A percentile compares a stretch with the other conserved stretches of the same genome.
These are phyloP conservation scores for Ifrita kowaldi DNA, from an alignment of 2,113 vertebrate species.

Conservation along the genomic window DNA sequence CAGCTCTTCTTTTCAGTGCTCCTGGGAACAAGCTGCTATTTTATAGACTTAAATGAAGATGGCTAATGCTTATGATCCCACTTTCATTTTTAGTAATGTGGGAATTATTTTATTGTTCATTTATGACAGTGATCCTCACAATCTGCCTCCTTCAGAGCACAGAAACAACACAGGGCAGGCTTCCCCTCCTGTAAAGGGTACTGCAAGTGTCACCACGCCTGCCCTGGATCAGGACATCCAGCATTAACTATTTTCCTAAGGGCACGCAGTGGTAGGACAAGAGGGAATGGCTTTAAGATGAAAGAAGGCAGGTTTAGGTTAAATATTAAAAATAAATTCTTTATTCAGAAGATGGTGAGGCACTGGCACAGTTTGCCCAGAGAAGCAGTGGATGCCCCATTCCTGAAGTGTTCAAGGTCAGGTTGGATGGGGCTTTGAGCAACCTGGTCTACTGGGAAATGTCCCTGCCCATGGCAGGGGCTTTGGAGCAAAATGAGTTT, in stretches of 20 bases:
- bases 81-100: not conserved
- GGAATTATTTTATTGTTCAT: not conserved
- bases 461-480: not conserved
- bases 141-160: not conserved
- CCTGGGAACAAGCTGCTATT: not conserved
- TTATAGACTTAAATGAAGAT: not conserved
- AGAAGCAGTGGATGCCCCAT: not conserved
- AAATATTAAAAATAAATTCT: not conserved
- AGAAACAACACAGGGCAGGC: accelerated
- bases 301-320: not conserved
- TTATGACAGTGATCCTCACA: not conserved
- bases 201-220: not conserved
- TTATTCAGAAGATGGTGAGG: not conserved
- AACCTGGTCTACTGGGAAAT: not conserved
- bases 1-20: not conserved
- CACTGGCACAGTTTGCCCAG: not conserved
- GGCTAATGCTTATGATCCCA: not conserved
- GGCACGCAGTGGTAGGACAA: not conserved
- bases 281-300: not conserved
- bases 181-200: not conserved
- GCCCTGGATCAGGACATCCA: not conserved
- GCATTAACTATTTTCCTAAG: not conserved
- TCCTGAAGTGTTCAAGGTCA: not conserved
- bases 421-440: not conserved
- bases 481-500: not conserved